These are phyloP conservation scores for Noturus placidus DNA, from an alignment of 2,113 vertebrate species.

Conservation along the genomic window DNA sequence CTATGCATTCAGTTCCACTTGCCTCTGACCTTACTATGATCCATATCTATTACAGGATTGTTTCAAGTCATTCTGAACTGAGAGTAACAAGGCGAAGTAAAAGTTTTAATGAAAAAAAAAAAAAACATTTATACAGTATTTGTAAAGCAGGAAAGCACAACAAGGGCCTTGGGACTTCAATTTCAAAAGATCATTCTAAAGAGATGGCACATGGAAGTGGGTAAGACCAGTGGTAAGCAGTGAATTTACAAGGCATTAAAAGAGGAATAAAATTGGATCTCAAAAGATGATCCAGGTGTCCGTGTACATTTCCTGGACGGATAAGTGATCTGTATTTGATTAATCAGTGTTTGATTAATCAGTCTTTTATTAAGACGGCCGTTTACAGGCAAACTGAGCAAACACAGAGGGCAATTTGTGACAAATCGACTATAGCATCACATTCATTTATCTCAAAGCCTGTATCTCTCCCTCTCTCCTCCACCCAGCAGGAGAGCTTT, in stretches of 20 bases:
- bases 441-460: conserved; percentile 58
- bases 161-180: neutral
- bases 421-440: conserved; percentile 57
- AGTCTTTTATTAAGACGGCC: conserved; percentile 45
- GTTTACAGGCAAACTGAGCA: conserved; percentile 51
- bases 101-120: too few species aligned
- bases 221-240: neutral
- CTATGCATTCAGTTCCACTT: neutral
- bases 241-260: neutral
- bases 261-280: neutral
- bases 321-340: conserved; percentile 49
- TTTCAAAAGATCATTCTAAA: neutral
- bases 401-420: conserved; percentile 51
- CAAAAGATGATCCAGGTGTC: neutral
- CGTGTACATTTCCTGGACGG: conserved; percentile 20
- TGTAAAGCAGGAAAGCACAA: neutral
- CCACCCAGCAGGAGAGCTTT: conserved; percentile 39
- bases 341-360: conserved; percentile 40
- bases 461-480: conserved; percentile 39
- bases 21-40: neutral
- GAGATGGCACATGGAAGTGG: neutral
- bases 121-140: too few species aligned
- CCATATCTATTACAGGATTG: neutral
- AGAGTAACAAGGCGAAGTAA: neutral
- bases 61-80: neutral